Percentiles rank a stretch among this genome's conserved stretches.
These are phyloP conservation scores for Solenopsis fugax DNA, from an alignment of 1,140 invertebrate species.

Conservation along the genomic window DNA sequence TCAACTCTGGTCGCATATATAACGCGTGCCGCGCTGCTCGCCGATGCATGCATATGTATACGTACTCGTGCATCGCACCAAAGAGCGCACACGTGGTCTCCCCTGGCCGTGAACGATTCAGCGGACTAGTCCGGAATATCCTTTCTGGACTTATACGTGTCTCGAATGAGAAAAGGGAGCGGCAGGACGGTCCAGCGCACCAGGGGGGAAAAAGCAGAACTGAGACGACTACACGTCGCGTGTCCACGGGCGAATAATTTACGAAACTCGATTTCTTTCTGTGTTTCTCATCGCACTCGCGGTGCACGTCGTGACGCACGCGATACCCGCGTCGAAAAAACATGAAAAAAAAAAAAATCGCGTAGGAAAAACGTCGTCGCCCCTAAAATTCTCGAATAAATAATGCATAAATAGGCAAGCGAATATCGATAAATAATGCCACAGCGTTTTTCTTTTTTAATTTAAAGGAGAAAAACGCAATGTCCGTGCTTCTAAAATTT, in stretches of 20 bases:
- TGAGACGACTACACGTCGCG: conserved; percentile 9
- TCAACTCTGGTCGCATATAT: conserved; percentile 8
- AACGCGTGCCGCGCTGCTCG: conserved; percentile 19
- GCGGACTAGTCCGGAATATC: conserved; percentile 37
- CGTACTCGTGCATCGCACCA: not conserved
- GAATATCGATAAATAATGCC: conserved; percentile 9
- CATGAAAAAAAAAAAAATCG: not conserved
- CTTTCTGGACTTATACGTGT: conserved; percentile 49
- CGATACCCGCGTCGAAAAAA: not conserved
- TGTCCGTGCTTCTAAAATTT: not conserved
- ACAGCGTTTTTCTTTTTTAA: not conserved
- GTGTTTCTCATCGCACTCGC: not conserved
- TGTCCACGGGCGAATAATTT: conserved; percentile 58
- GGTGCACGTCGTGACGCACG: not conserved
- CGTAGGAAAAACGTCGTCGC: not conserved
- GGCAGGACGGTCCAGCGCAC: not conserved
- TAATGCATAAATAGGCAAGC: not conserved
- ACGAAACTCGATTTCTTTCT: conserved; percentile 54
- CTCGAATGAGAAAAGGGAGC: conserved; percentile 38
- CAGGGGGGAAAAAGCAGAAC: not conserved
- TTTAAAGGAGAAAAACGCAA: not conserved
- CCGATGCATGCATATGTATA: conserved; percentile 26
- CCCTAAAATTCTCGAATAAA: not conserved
- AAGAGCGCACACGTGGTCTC: not conserved
- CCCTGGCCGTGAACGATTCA: conserved; percentile 37